Evolutionary conservation across 2,113 vertebrate species (phyloP), one percentile per base, ranked within the genome.

Genomic region (Cariama cristata): DNA sequence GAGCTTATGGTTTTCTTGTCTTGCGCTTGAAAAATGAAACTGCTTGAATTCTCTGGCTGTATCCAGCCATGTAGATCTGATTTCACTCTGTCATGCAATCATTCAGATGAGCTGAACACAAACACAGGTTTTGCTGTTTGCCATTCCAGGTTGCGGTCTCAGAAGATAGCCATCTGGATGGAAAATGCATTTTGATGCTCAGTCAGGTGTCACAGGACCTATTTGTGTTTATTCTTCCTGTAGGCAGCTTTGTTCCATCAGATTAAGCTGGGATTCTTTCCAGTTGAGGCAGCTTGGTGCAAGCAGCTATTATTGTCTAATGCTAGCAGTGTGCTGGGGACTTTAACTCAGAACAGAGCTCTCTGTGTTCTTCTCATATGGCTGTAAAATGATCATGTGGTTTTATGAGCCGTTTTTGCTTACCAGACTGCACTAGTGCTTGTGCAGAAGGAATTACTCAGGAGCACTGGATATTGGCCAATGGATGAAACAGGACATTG

Each of bases 231-330:
- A 11, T 86, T 23, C 10, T 73, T 93, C 30, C 60, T 49, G 23
- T 11, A 58, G 58, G 30, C 19, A 32, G 68, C 87, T 94, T 84
- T 93, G 86, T 97, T 95, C 84, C 77, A 58, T 95, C 76, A 71
- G 50, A 44, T 68, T 72, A 79, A 88, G 28, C 71, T 91, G 89
- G 27, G 59, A 77, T 74, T 90, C 90, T 84, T 85, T 82, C 76
- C 83, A 94, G 47, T 12, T 68, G 60, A 92, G 59, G 72, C 22
- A 55, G 28, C 33, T 56, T 47, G 35, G 69, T 80, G 56, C 68
- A 91, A 44, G 76, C 38, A 91, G 52, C 47, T 83, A 4, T 60
- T 87, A 45, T 12, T 88, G 30, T 74, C 64, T 79, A 79, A 59
- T 60, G 33, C 42, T 19, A 42, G 59, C 52, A 19, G 45, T 18